Percentiles rank a stretch among this genome's conserved stretches.
Evolutionary conservation across 1,140 invertebrate species (phyloP).

Genomic region (Drosophila triauraria): DNA sequence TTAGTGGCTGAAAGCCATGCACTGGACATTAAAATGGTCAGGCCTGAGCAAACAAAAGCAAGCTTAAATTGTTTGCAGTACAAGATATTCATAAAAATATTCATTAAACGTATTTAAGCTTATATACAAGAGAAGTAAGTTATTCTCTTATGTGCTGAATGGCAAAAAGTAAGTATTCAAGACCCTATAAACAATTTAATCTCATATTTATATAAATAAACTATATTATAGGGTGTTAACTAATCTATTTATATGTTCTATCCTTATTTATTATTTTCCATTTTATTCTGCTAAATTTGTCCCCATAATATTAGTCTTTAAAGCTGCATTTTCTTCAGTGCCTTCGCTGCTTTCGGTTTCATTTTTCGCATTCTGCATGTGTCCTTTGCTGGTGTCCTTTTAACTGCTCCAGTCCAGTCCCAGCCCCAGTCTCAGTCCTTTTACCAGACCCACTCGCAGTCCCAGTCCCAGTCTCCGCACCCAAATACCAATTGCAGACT

Average conservation of each 20-base stretch:
- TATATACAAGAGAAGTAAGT: no score
- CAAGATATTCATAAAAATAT: not conserved
- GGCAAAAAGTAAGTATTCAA: not conserved
- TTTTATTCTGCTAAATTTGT: no score
- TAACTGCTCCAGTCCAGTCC: slow-evolving; percentile 49
- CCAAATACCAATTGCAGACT: slow-evolving; percentile 41
- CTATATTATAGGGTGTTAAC: no score
- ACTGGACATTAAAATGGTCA: slow-evolving; percentile 3
- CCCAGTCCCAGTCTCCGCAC: not conserved
- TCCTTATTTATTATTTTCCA: no score
- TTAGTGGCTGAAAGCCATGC: slow-evolving; percentile 15
- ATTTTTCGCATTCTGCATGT: slow-evolving; percentile 70
- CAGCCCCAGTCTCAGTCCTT: slow-evolving; percentile 5
- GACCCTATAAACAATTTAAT: no score
- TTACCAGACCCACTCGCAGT: not conserved
- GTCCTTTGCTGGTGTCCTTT: slow-evolving; percentile 79
- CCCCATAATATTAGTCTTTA: no score
- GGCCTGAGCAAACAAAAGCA: not conserved
- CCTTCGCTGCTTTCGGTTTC: slow-evolving; percentile 65
- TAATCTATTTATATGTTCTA: no score
- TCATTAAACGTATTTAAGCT: not conserved
- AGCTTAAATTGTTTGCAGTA: slow-evolving; percentile 10
- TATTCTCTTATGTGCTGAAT: not conserved
- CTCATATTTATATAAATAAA: not conserved
- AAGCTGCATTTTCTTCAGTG: slow-evolving; percentile 22